These are phyloP conservation scores for Piscicola geometra DNA, from an alignment of 2,888 invertebrate genomes.

Conservation along the genomic window DNA sequence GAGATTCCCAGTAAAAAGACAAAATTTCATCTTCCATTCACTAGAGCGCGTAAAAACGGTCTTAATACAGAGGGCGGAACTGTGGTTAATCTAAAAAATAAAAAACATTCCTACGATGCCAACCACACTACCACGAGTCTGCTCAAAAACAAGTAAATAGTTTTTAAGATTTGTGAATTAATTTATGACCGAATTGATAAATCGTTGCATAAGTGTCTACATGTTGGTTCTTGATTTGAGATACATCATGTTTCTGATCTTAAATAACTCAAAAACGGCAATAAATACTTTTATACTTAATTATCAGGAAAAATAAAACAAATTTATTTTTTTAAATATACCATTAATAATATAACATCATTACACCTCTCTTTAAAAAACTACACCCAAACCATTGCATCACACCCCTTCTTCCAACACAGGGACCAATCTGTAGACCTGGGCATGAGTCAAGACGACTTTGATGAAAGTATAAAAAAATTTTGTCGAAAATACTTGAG, in stretches of 20 bases:
- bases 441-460: neutral
- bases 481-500: slow-evolving; percentile 37
- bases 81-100: neutral
- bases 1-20: neutral
- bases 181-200: too few species aligned
- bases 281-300: too few species aligned
- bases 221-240: too few species aligned
- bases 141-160: too few species aligned
- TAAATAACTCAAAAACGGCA: too few species aligned
- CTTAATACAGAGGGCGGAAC: neutral
- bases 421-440: too few species aligned
- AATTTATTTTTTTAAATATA: too few species aligned
- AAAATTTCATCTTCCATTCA: too few species aligned
- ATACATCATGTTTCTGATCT: too few species aligned
- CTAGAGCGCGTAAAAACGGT: neutral
- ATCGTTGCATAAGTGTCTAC: too few species aligned
- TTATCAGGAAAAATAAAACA: too few species aligned
- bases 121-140: slow-evolving; percentile 3
- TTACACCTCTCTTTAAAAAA: neutral
- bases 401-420: neutral
- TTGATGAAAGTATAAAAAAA: slow-evolving; percentile 1
- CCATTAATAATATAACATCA: neutral
- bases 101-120: neutral
- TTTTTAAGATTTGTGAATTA: too few species aligned
- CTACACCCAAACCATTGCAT: neutral